phyloP scores from a whole-genome alignment of 2,113 vertebrate genomes.

The Campylomormyrus tamandua region DNA sequence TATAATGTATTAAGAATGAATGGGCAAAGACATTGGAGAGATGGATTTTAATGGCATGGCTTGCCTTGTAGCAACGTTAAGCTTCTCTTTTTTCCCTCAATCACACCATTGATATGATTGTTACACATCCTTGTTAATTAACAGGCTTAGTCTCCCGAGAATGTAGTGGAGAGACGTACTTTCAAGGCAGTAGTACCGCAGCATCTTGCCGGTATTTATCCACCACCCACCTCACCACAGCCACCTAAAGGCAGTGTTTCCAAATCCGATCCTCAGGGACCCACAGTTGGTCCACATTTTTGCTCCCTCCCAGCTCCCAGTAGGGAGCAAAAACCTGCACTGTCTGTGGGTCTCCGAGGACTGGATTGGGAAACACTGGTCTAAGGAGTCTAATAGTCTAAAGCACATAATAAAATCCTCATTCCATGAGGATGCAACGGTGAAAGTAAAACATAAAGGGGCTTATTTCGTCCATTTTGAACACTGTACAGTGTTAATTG shows the following conservation, averaged over 20 bases:
- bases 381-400: background rate
- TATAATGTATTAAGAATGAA: slow-evolving; percentile 19
- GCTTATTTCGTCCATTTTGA: slow-evolving; percentile 31
- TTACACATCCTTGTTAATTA: slow-evolving; percentile 41
- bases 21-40: slow-evolving; percentile 6
- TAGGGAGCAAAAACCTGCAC: background rate
- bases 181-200: slow-evolving; percentile 12
- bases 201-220: slow-evolving; percentile 22
- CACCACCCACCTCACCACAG: background rate
- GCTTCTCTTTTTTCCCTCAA: slow-evolving; percentile 22
- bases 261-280: background rate
- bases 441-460: slow-evolving; percentile 12
- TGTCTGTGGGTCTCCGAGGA: background rate
- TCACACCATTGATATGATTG: slow-evolving; percentile 37
- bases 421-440: background rate
- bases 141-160: slow-evolving; percentile 34
- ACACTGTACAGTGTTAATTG: slow-evolving; percentile 36
- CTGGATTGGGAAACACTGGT: background rate
- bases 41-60: slow-evolving; percentile 13
- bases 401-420: background rate
- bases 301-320: background rate
- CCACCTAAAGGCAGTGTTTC: background rate
- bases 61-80: background rate
- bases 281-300: background rate
- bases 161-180: slow-evolving; percentile 24